Conservation (phyloP, 2,888 invertebrate genomes). For the Drosophila formosana region DNA sequence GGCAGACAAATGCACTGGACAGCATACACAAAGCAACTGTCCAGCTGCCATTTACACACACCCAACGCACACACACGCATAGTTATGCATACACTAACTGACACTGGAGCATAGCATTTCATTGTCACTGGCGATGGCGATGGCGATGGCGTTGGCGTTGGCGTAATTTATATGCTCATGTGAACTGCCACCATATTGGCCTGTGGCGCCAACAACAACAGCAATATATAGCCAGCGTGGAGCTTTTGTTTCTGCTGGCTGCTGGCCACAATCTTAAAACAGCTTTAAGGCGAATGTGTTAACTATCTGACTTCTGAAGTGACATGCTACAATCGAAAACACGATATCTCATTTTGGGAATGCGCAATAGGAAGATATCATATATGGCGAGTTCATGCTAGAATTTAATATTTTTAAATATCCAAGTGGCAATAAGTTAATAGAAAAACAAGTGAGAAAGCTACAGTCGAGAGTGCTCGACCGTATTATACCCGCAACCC, state of each 20-base stretch:
- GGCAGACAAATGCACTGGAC: constrained; percentile 22
- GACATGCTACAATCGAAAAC: not conserved
- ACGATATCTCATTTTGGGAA: too few species aligned
- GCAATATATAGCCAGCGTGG: constrained; percentile 1
- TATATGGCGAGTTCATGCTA: too few species aligned
- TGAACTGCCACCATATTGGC: constrained; percentile 47
- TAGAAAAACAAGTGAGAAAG: too few species aligned
- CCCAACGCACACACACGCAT: constrained; percentile 10
- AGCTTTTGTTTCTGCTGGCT: constrained; percentile 17
- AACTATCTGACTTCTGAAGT: not conserved
- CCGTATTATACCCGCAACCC: too few species aligned
- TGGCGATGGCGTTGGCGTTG: constrained; percentile 37
- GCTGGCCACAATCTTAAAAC: constrained; percentile 11
- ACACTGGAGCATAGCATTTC: constrained; percentile 48
- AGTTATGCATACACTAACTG: constrained; percentile 1
- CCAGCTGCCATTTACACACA: constrained; percentile 42
- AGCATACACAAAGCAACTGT: constrained; percentile 25
- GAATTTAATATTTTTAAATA: too few species aligned
- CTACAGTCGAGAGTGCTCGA: too few species aligned
- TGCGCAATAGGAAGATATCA: too few species aligned
- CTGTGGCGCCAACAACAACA: constrained; percentile 19
- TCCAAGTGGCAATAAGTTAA: too few species aligned
- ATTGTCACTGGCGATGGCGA: constrained; percentile 50
- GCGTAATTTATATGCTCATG: constrained; percentile 52
- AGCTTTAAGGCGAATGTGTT: constrained; percentile 6